Conservation (phyloP, 2,888 invertebrate species). For the Scaptomyza tumidula region DNA sequence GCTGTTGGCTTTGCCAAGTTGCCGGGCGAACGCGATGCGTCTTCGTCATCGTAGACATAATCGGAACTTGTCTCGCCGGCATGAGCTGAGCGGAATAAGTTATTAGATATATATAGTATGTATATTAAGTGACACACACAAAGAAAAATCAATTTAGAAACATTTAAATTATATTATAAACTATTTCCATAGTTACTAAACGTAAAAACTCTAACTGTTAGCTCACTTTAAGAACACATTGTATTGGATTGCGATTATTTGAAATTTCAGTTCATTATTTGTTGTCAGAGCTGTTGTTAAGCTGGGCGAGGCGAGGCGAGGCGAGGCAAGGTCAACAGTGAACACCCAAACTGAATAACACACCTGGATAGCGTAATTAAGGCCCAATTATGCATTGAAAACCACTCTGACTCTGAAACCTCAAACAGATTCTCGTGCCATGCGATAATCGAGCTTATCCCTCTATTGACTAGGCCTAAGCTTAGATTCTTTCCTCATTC, state of each 20-base stretch:
- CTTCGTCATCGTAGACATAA: slow-evolving; percentile 49
- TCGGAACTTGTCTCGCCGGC: slow-evolving; percentile 24
- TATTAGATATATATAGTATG: neutral
- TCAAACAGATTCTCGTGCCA: slow-evolving; percentile 61
- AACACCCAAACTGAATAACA: slow-evolving; percentile 14
- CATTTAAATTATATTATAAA: no score
- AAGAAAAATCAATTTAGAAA: no score
- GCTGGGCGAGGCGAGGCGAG: slow-evolving; percentile 50
- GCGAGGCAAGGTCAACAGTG: slow-evolving; percentile 54
- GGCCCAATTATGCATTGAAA: slow-evolving; percentile 66
- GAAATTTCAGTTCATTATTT: neutral
- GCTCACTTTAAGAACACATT: no score
- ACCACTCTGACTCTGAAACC: slow-evolving; percentile 41
- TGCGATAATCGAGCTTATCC: slow-evolving; percentile 48
- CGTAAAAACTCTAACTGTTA: no score
- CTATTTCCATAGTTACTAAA: no score
- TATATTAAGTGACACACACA: no score
- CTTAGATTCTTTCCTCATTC: slow-evolving; percentile 21
- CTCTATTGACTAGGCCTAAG: slow-evolving; percentile 28
- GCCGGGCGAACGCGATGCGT: slow-evolving; percentile 43
- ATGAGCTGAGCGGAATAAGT: slow-evolving; percentile 11
- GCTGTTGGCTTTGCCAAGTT: slow-evolving; percentile 59
- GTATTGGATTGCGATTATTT: no score
- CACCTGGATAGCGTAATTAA: slow-evolving; percentile 58
- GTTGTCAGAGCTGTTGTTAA: neutral